A percentile compares a stretch with the other conserved stretches of the same genome.
These are phyloP conservation scores for Mesoclemmys tuberculata DNA, from an alignment of 2,113 vertebrate genomes.

Conservation along the genomic window DNA sequence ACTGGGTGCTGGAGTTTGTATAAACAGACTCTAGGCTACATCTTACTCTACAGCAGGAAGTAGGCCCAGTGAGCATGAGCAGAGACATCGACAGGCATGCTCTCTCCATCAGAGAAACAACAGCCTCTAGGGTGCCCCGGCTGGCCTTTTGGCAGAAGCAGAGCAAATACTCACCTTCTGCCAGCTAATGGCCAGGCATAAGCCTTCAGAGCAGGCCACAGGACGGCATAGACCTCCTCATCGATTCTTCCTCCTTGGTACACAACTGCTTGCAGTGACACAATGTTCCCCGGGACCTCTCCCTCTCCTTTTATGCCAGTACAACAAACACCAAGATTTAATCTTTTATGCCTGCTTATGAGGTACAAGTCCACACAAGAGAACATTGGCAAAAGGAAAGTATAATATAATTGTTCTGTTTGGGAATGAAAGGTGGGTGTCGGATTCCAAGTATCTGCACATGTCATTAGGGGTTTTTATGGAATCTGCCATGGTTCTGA, in stretches of 20 bases:
- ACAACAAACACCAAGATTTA: accelerated
- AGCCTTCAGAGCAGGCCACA: not conserved
- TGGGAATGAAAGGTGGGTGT: accelerated
- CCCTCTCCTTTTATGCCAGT: accelerated
- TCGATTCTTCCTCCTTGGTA: not conserved
- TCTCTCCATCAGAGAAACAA: not conserved
- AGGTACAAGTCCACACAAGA: not conserved
- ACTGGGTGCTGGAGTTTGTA: not conserved
- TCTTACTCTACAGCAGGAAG: not conserved
- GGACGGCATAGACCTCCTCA: not conserved
- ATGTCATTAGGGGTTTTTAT: not conserved
- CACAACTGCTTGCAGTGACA: not conserved
- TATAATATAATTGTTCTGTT: accelerated
- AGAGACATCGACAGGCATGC: slow-evolving; percentile 23
- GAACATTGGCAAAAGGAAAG: not conserved
- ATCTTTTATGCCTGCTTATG: not conserved
- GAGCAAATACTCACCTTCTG: too few relatives aligned
- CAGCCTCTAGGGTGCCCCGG: accelerated
- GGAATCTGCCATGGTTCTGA: not conserved
- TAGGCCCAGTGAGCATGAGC: not conserved
- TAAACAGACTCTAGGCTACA: not conserved
- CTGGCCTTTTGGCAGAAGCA: too few relatives aligned
- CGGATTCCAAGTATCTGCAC: not conserved
- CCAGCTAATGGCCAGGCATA: too few relatives aligned
- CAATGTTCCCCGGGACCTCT: not conserved